phyloP scores from a whole-genome alignment of 2,888 invertebrate species.

The Parascotia fuliginaria region DNA sequence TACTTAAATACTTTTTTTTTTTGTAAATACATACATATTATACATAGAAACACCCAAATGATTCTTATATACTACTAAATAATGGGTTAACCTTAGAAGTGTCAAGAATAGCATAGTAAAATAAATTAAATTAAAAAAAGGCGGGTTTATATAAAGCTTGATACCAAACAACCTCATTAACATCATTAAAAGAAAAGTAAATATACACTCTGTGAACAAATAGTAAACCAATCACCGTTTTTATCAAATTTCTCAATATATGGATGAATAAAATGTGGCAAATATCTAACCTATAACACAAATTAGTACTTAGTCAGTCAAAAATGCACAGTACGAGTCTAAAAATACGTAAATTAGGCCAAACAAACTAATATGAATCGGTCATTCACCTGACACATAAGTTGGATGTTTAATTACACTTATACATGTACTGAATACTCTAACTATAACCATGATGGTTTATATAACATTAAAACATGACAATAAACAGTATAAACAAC shows the following conservation, averaged over 20 bases:
- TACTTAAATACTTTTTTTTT: too few relatives aligned
- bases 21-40: too few relatives aligned
- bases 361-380: conserved; percentile 20
- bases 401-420: conserved; percentile 53
- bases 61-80: too few relatives aligned
- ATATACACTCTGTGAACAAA: too few relatives aligned
- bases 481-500: conserved; percentile 63
- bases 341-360: conserved; percentile 17
- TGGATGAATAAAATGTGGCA: conserved; percentile 11
- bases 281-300: background rate
- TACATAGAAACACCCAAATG: too few relatives aligned
- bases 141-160: too few relatives aligned
- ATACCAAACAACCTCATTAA: too few relatives aligned
- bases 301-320: background rate
- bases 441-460: conserved; percentile 65
- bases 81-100: too few relatives aligned
- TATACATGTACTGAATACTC: conserved; percentile 54
- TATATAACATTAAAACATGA: conserved; percentile 65
- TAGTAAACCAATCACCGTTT: background rate
- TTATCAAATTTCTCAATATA: background rate
- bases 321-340: conserved; percentile 8
- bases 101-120: too few relatives aligned
- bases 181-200: too few relatives aligned
- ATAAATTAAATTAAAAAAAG: too few relatives aligned
- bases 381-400: conserved; percentile 64